Base-by-base conservation (phyloP, 53 echinoderm and acorn worm genomes). In the Hippasteria phrygiana region DNA sequence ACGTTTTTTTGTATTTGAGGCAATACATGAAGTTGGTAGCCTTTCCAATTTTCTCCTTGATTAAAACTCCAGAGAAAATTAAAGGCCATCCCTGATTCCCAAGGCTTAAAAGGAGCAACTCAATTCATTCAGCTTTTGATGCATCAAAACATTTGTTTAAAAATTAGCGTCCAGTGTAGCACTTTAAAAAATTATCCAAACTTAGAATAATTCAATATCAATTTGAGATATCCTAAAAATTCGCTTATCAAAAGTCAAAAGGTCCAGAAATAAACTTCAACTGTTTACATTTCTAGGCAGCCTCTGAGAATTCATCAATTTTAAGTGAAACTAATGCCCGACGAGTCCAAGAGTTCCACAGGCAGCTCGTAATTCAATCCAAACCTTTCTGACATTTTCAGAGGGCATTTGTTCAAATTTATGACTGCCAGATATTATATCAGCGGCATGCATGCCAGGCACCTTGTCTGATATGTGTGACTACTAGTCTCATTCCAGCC, bases 401-500 rank as follows among this genome's bases (percentile, higher is more conserved):
- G 29, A 45, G 28, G 47, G 43, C 27, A 26, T 43, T 6, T 27
- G 37, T 20, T 0, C 20, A 74, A 9, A 45, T 74, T 45, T 80
- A 63, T 13, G 82, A 67, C 83, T 14, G 40, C 27, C 40, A 28
- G 62, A 24, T 62, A 43, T 80, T 42, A 41, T 26, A 20, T 24
- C 56, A 62, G 45, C 1, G 63, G 14, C 20, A 64, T 33, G 66
- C 28, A 65, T 82, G 64, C 32, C 66, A 46, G 73, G n/a, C n/a
- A 22, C 13, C 24, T 62, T 73, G n/a, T 24, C 4, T 18, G 40
- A 22, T 79, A 12, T 22, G 75, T 18, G 82, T 82, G 18, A 39
- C 14, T 62, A 46, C 17, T 65, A 64, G 64, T 45, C 64, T 82
- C 82, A 82, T 82, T 82, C 82, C 82, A 82, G 82, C 66, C 43